Evolutionary conservation across 2,888 invertebrate genomes (phyloP).

Genomic region (Apoderus coryli): DNA sequence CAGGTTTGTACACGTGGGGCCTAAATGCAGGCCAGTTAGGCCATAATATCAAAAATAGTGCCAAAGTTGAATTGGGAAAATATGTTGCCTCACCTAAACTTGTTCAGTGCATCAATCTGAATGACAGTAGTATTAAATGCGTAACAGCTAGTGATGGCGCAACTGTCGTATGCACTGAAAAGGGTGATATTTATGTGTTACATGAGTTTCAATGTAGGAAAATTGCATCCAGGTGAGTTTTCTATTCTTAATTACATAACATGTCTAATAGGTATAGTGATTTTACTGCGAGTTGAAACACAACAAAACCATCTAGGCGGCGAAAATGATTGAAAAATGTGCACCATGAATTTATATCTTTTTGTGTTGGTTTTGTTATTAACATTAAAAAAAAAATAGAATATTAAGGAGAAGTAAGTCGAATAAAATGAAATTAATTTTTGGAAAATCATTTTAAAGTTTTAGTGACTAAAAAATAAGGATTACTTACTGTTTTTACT

Average conservation of each 20-base stretch:
- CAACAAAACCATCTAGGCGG: no score
- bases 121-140: conserved; percentile 22
- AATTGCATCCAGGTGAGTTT: conserved; percentile 43
- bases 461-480: no score
- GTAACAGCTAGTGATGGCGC: conserved; percentile 54
- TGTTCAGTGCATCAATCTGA: conserved; percentile 29
- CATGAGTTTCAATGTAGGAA: conserved; percentile 56
- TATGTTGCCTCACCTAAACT: conserved; percentile 35
- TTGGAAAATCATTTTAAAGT: no score
- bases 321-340: no score
- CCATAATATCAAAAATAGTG: conserved; percentile 35
- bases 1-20: conserved; percentile 61
- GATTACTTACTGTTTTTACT: no score
- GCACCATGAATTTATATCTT: no score
- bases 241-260: not conserved
- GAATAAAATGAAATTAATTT: no score
- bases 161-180: conserved; percentile 46
- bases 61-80: conserved; percentile 28
- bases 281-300: no score
- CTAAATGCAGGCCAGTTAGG: conserved; percentile 72
- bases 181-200: conserved; percentile 54
- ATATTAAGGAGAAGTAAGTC: no score
- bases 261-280: no score
- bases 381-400: no score
- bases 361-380: no score